These are phyloP conservation scores for Varanus komodoensis DNA, from an alignment of 2,113 vertebrate genomes.

Conservation along the genomic window DNA sequence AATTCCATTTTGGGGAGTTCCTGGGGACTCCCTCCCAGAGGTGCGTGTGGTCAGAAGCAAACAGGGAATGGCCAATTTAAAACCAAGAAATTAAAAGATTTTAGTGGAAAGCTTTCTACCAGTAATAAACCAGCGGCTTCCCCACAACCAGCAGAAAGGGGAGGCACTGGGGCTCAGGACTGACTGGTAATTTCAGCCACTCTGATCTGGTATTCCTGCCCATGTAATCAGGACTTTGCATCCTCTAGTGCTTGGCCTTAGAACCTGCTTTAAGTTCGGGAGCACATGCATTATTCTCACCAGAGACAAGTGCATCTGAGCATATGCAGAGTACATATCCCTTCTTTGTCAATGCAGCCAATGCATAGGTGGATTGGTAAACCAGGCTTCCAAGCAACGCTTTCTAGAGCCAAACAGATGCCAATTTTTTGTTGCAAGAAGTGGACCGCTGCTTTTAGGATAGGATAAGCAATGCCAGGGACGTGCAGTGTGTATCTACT, in stretches of 20 bases:
- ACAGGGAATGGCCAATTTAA: too few species aligned
- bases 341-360: neutral
- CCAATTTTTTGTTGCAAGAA: neutral
- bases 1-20: too few species aligned
- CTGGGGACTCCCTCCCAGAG: too few species aligned
- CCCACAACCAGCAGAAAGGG: neutral
- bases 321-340: neutral
- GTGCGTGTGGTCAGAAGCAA: too few species aligned
- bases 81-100: too few species aligned
- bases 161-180: neutral
- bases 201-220: neutral
- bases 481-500: neutral
- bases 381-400: too few species aligned
- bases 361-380: too few species aligned
- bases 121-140: neutral
- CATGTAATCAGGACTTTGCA: neutral
- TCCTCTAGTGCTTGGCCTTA: neutral
- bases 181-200: neutral
- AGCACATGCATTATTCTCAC: neutral
- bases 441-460: neutral
- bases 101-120: too few species aligned
- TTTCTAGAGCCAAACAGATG: neutral
- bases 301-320: neutral
- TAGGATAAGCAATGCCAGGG: neutral
- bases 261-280: neutral